Evolutionary conservation across 2,113 vertebrate genomes (phyloP), one percentile per base, ranked within the genome.

Genomic region (Notechis scutatus): DNA sequence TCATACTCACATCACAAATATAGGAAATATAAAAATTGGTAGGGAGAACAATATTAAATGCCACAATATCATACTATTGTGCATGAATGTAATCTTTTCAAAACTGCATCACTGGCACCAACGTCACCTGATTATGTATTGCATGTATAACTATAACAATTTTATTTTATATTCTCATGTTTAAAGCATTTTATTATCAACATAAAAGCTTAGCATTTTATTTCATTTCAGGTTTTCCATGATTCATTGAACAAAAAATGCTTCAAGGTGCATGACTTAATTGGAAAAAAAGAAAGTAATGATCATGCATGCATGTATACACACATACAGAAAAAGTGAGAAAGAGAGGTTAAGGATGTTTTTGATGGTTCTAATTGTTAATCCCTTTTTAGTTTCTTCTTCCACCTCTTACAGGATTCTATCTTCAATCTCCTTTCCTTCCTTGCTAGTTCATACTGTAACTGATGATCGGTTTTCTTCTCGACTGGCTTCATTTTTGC

Each of bases 401-500:
- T 98, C 97, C 98, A 98, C 97, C 97, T 98, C 98, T 98, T 98
- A 98, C 98, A 98, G 98, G 98, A 98, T 98, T 98, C 98, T 98
- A 93, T 98, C 98, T 98, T 98, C 98, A 98, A 98, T 98, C 97
- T 98, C 98, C 98, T 98, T 98, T 98, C 98, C 98, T 98, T 98
- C 98, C 98, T 98, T 98, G 98, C 97, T 98, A 98, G 98, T 98
- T 98, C 97, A 98, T 98, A 98, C 98, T 98, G 97, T 98, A 98
- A 98, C 98, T 98, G 98, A 98, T 98, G 98, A 97, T 98, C 97
- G 98, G 98, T 98, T 98, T 98, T 98, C 98, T 98, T 98, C 98
- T 98, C 98, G 98, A 98, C 98, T 98, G 98, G 98, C 98, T 98
- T 98, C 98, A 98, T 98, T 98, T 98, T 98, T 98, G 98, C 98